Evolutionary conservation across 2,888 invertebrate species (phyloP).

Genomic region (Dorcus parallelipipedus): DNA sequence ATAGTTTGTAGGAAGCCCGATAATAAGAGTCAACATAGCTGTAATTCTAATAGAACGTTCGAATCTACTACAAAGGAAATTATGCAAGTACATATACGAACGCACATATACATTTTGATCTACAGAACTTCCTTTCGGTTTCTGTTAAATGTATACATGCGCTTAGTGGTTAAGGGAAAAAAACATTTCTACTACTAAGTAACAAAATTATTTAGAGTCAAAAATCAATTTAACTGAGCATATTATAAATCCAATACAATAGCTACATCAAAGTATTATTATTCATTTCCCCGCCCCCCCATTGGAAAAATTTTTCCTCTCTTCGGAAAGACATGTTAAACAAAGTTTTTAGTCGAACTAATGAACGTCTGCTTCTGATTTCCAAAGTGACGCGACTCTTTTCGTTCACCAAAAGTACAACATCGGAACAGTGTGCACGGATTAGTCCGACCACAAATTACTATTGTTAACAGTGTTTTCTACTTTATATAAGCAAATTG

Average conservation of each 20-base stretch:
- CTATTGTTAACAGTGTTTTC: neutral
- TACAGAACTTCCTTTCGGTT: no score
- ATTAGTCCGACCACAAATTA: neutral
- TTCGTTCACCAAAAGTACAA: constrained; percentile 6
- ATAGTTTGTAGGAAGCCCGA: constrained; percentile 37
- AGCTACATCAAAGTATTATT: constrained; percentile 34
- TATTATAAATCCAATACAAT: constrained; percentile 33
- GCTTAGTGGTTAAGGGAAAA: neutral
- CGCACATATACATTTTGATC: no score
- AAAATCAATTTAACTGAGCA: constrained; percentile 40
- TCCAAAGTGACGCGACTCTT: neutral
- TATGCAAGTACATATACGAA: no score
- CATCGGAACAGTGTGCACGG: constrained; percentile 15
- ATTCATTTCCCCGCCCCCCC: constrained; percentile 13
- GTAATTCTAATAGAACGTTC: neutral
- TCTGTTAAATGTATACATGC: no score
- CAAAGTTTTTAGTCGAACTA: constrained; percentile 13
- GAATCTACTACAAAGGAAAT: neutral
- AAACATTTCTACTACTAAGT: neutral
- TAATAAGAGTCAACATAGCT: constrained; percentile 27
- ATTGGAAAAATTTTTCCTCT: constrained; percentile 18
- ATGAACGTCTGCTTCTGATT: neutral
- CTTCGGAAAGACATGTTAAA: constrained; percentile 24
- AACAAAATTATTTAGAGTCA: constrained; percentile 21
- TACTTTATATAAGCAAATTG: constrained; percentile 6